Evolutionary conservation across 2,797 vertebrate species (phyloP), one percentile per base, ranked within the genome.

Genomic region (Discoglossus pictus): DNA sequence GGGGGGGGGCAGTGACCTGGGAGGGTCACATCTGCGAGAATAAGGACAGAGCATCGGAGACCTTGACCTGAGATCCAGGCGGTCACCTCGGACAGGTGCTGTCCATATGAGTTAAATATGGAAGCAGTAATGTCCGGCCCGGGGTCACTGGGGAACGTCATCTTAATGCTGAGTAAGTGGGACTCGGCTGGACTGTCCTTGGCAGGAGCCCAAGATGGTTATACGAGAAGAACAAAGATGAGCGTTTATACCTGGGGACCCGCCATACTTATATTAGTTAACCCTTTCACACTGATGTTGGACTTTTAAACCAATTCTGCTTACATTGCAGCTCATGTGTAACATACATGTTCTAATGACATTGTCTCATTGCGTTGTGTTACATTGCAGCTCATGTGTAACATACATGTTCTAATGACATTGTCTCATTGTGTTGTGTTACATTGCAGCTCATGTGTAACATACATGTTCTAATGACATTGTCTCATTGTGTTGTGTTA

Each of bases 1-100:
- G n/a, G n/a, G n/a, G 53, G 54, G 65, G 4, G 16, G 13, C 24
- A 15, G 15, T 35, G 48, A 61, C 58, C 55, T 35, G 11, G 31
- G 12, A 36, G 34, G 36, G 66, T 25, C 51, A 27, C 4, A 9
- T n/a, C 31, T 21, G 5, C 3, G 31, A 7, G 36, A 20, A 39
- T 10, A 16, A 15, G 55, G 39, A 4, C 21, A 27, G 3, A 44
- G 31, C n/a, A 66, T 20, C 11, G 1, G 4, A 15, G 40, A 55
- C 20, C 24, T 31, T 42, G 51, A 62, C 51, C 51, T 46, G n/a
- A 47, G 24, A 16, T 13, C 25, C 27, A 58, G 10, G 15, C 2
- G 20, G 36, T 10, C n/a, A n/a, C 24, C 7, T 4, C 15, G 12
- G 17, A 6, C 46, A 4, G 13, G 2, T n/a, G 17, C 23, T 24